Conservation (phyloP, 30 jellyfish, hydroid and myxozoan species). For the Morbakka virulenta region DNA sequence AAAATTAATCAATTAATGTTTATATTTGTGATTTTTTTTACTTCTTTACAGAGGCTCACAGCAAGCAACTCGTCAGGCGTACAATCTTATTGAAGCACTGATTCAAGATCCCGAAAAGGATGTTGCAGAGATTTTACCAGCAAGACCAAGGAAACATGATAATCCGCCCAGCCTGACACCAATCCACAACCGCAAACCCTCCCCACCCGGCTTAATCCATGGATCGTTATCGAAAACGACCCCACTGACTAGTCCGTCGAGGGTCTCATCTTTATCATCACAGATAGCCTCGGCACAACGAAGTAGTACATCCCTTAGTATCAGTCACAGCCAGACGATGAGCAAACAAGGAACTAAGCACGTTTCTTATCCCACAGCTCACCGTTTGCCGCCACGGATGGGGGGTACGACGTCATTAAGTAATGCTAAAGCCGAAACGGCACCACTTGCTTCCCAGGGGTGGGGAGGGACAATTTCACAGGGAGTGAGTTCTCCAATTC, state of each 20-base stretch:
- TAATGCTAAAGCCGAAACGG: slow-evolving; percentile 8
- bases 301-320: no score
- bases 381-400: slow-evolving; percentile 70
- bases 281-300: no score
- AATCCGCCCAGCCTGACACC: slow-evolving; percentile 7
- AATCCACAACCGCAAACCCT: slow-evolving; percentile 7
- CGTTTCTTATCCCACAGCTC: slow-evolving; percentile 8
- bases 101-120: slow-evolving; percentile 91
- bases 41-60: slow-evolving; percentile 72
- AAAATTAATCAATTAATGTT: no score
- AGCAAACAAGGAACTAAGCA: background rate
- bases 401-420: slow-evolving; percentile 8
- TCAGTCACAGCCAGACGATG: no score
- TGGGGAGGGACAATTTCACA: slow-evolving; percentile 36
- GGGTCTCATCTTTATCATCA: no score
- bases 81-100: slow-evolving; percentile 81
- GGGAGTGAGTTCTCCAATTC: background rate
- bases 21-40: background rate
- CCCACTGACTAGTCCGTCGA: no score
- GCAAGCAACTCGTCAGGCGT: slow-evolving; percentile 84
- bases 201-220: no score
- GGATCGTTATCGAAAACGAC: no score
- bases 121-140: slow-evolving; percentile 87
- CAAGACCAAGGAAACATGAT: slow-evolving; percentile 48
- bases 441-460: no score